Percentiles rank a stretch among this genome's conserved stretches.
These are phyloP conservation scores for Tortrix viridana DNA, from an alignment of 2,888 invertebrate species.

Conservation along the genomic window DNA sequence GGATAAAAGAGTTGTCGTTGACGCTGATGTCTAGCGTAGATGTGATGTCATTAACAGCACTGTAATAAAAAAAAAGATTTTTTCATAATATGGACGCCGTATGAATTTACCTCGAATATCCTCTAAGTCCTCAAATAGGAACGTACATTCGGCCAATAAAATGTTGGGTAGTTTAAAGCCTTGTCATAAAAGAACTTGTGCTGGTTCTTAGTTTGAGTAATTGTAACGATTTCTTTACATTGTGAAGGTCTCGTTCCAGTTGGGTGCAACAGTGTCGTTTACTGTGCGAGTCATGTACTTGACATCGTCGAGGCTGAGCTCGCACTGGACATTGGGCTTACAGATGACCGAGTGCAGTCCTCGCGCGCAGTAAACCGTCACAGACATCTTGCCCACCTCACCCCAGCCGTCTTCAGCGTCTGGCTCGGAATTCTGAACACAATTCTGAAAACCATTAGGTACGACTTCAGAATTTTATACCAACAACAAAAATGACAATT, in stretches of 20 bases:
- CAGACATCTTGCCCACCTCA: constrained; percentile 71
- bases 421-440: no score
- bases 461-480: no score
- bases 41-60: constrained; percentile 70
- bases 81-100: no score
- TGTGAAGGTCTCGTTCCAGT: constrained; percentile 71
- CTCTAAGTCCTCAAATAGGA: no score
- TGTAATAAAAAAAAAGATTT: constrained; percentile 50
- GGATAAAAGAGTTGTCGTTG: constrained; percentile 69
- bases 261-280: constrained; percentile 64
- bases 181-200: no score
- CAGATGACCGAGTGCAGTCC: constrained; percentile 66
- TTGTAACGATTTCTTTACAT: constrained; percentile 61
- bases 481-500: no score
- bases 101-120: no score
- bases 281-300: constrained; percentile 72
- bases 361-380: constrained; percentile 70
- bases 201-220: no score
- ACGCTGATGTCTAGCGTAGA: constrained; percentile 72
- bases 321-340: constrained; percentile 71
- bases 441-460: constrained; percentile 58
- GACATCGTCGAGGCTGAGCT: constrained; percentile 74
- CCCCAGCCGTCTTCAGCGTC: constrained; percentile 63
- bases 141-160: no score
- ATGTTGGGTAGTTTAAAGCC: no score